These are phyloP conservation scores for Eilema depressum DNA, from an alignment of 2,888 invertebrate genomes.

Conservation along the genomic window DNA sequence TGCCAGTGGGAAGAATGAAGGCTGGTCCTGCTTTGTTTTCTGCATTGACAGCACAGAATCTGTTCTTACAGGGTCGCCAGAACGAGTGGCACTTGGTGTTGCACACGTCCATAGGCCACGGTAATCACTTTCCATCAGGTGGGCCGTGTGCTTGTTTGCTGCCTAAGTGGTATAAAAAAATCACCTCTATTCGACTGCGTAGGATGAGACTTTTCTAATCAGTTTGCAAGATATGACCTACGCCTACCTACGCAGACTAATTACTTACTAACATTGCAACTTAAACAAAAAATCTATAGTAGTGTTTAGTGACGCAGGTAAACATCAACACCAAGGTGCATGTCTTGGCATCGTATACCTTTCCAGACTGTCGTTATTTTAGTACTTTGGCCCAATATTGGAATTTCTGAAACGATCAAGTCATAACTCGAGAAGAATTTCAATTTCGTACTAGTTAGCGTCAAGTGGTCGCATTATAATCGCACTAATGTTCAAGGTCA, in stretches of 20 bases:
- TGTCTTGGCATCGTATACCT: neutral
- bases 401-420: conserved; percentile 10
- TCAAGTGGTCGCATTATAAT: conserved; percentile 12
- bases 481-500: conserved; percentile 11
- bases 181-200: too few species aligned
- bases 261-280: neutral
- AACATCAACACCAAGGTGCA: neutral
- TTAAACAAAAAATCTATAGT: neutral
- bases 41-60: too few species aligned
- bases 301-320: neutral
- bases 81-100: too few species aligned
- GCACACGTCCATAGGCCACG: too few species aligned
- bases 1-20: too few species aligned
- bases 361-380: conserved; percentile 15
- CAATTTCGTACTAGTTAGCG: conserved; percentile 7
- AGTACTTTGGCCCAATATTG: conserved; percentile 17
- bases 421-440: conserved; percentile 6
- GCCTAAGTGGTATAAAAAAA: too few species aligned
- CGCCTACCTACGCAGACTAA: too few species aligned
- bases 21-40: too few species aligned
- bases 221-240: neutral
- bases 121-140: too few species aligned
- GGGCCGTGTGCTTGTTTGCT: too few species aligned
- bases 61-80: too few species aligned
- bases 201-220: neutral